Evolutionary conservation across 2,113 vertebrate genomes (phyloP), one percentile per base, ranked within the genome.

Genomic region (Antigone vipio): DNA sequence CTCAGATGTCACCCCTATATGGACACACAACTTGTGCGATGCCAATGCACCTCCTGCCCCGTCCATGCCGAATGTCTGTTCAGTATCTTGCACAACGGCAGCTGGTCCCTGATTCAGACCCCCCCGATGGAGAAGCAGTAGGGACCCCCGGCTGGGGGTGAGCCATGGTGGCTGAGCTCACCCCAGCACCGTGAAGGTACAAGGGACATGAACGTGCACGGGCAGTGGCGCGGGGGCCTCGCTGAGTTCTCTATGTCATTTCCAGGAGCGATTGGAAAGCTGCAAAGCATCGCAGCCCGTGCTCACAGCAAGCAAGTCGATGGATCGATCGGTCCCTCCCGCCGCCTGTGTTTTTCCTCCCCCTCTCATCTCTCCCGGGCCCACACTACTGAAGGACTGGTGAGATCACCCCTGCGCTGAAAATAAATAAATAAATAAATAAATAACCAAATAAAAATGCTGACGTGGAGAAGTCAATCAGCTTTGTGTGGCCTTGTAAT

Each of bases 391-490:
- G 1, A 53, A 77, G 56, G n/a, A 42, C 69, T 64, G 89, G 73
- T n/a, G 84, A 94, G 89, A 82, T 93, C 92, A 50, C 35, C 58
- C 93, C 53, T 2, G 58, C 2, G 10, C 45, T 53, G 93, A 26
- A 91, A 84, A 93, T 5, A 95, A 96, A 95, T 83, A 97, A 84
- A 93, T 7, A 95, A 96, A 95, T 85, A 96, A 96, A 96, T 91
- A 94, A 95, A 95, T 91, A 97, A 91, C 84, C 87, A 94, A 85
- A 93, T 95, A 94, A 98, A 97, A 98, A 94, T 97, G 97, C 98
- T 98, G 98, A 98, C 95, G 94, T 97, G 93, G 93, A 91, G 90
- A 96, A 97, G 97, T 97, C 96, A 97, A 97, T 97, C 95, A 97
- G 97, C 96, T 97, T 97, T 96, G 97, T 96, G 93, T 95, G 77